Percentiles rank a stretch among this genome's conserved stretches.
phyloP scores from a whole-genome alignment of 1,140 invertebrate species.

The Steinernema khuongi region DNA sequence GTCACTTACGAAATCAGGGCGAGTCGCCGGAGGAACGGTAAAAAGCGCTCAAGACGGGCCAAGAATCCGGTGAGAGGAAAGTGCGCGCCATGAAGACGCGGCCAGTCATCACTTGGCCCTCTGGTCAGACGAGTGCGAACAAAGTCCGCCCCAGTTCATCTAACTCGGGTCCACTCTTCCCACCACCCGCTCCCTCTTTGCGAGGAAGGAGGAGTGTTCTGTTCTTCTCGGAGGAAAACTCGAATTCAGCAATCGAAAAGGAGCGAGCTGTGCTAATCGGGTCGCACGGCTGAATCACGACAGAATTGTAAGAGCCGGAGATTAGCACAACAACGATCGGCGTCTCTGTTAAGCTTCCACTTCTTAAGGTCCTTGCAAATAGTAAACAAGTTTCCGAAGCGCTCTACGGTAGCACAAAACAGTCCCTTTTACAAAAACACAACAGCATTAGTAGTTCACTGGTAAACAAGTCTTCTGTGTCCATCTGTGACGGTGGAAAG shows the following conservation, averaged over 20 bases:
- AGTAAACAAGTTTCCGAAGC: slow-evolving; percentile 1
- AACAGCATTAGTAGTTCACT: too few species aligned
- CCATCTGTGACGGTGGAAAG: too few species aligned
- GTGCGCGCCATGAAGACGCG: too few species aligned
- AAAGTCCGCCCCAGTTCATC: background rate
- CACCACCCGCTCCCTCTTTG: background rate
- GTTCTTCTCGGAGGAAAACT: background rate
- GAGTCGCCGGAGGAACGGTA: too few species aligned
- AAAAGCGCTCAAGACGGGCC: too few species aligned
- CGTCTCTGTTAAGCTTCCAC: slow-evolving; percentile 9
- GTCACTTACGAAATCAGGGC: too few species aligned
- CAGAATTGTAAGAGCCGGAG: background rate
- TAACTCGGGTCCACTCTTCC: background rate
- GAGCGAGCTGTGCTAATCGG: slow-evolving; percentile 9
- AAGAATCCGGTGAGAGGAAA: too few species aligned
- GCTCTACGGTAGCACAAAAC: too few species aligned
- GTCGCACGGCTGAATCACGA: slow-evolving; percentile 8
- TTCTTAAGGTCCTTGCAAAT: background rate
- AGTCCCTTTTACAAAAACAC: too few species aligned
- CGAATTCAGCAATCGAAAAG: background rate
- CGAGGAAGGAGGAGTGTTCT: background rate
- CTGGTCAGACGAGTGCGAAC: too few species aligned
- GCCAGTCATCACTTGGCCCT: too few species aligned
- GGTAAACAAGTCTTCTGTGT: too few species aligned
- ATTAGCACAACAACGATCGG: slow-evolving; percentile 6